Conservation (phyloP, 2,888 invertebrate species). For the Dryobota labecula region DNA sequence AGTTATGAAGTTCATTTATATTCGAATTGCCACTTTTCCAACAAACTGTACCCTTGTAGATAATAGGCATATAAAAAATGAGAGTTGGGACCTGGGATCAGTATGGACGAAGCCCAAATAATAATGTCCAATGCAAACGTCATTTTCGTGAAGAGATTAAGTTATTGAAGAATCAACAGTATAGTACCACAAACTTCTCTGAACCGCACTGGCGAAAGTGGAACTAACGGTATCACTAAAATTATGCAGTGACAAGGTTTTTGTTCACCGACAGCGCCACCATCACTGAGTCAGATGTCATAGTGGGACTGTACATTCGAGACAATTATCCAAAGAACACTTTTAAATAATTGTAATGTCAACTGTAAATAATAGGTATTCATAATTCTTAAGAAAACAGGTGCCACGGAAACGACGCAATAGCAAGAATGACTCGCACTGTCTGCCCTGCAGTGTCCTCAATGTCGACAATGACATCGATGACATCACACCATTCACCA, state of each 20-base stretch:
- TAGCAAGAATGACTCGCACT: neutral
- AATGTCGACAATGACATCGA: neutral
- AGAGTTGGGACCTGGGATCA: too few relatives aligned
- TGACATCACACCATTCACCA: slow-evolving; percentile 15
- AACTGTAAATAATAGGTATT: neutral
- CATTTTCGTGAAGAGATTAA: neutral
- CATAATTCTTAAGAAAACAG: neutral
- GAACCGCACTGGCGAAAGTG: too few relatives aligned
- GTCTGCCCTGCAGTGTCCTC: neutral
- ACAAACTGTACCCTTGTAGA: too few relatives aligned
- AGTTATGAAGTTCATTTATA: neutral
- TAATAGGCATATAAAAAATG: too few relatives aligned
- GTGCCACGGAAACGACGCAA: neutral
- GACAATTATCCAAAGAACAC: neutral
- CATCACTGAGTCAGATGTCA: too few relatives aligned
- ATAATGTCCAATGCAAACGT: neutral
- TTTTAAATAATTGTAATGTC: neutral
- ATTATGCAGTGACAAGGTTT: too few relatives aligned
- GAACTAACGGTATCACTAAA: too few relatives aligned
- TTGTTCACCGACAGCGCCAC: too few relatives aligned
- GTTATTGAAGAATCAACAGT: neutral
- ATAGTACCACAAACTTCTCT: too few relatives aligned
- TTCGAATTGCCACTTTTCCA: too few relatives aligned
- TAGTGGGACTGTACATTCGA: neutral
- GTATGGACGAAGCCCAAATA: too few relatives aligned